Percentiles rank a stretch among this genome's conserved stretches.
Conservation (phyloP, 2,113 vertebrate genomes). For the Hypanus sabinus region DNA sequence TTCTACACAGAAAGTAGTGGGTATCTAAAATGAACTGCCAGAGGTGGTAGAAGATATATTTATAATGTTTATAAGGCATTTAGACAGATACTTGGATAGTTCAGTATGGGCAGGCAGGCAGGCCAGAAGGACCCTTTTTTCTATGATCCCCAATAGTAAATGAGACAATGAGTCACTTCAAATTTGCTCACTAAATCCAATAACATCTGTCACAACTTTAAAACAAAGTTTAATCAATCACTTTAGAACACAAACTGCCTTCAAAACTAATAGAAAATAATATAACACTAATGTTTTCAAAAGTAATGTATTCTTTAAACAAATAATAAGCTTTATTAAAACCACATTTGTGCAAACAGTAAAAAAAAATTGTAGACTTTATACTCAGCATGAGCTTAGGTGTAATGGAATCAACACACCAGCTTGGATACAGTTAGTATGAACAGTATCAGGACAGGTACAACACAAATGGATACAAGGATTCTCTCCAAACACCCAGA, state of each 20-base stretch:
- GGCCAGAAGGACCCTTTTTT: not conserved
- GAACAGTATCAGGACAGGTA: not conserved
- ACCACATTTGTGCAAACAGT: not conserved
- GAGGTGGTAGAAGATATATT: too few relatives aligned
- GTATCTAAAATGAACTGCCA: too few relatives aligned
- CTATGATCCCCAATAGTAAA: not conserved
- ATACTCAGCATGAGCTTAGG: not conserved
- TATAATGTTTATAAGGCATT: too few relatives aligned
- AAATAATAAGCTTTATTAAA: conserved; percentile 32
- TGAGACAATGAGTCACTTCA: not conserved
- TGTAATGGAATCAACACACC: not conserved
- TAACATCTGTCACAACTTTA: not conserved
- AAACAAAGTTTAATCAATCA: not conserved
- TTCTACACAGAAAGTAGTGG: too few relatives aligned
- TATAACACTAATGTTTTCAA: not conserved
- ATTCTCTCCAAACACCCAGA: not conserved
- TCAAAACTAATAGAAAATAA: not conserved
- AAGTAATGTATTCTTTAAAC: not conserved
- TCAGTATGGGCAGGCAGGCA: not conserved
- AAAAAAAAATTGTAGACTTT: not conserved
- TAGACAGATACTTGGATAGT: too few relatives aligned
- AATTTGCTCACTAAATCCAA: too few relatives aligned
- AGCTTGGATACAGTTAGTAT: not conserved
- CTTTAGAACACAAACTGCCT: too few relatives aligned
- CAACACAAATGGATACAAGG: not conserved